Evolutionary conservation across 2,888 invertebrate species (phyloP).

Genomic region (Halictus quadricinctus): DNA sequence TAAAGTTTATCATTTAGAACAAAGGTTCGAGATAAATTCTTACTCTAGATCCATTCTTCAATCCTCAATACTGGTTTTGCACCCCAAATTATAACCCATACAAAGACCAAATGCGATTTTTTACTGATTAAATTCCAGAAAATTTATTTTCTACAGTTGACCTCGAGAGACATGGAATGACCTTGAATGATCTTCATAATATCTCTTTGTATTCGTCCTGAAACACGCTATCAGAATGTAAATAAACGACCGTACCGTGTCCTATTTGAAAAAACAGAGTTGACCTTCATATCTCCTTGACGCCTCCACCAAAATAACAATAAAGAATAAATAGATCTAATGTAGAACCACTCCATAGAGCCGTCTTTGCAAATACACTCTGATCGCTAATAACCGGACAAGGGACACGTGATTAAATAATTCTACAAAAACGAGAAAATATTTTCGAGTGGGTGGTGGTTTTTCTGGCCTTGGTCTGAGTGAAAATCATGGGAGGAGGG

Average conservation of each 20-base stretch:
- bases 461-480: slow-evolving; percentile 1
- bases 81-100: not conserved
- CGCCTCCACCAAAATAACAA: too few species aligned
- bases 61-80: not conserved
- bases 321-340: too few species aligned
- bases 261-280: too few species aligned
- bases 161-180: too few species aligned
- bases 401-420: not conserved
- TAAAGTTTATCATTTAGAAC: slow-evolving; percentile 78
- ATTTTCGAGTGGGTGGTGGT: slow-evolving; percentile 64
- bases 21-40: slow-evolving; percentile 67
- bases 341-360: too few species aligned
- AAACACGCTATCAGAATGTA: too few species aligned
- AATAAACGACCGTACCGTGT: too few species aligned
- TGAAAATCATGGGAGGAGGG: not conserved
- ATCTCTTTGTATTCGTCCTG: too few species aligned
- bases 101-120: not conserved
- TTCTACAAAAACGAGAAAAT: slow-evolving; percentile 11
- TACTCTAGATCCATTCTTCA: not conserved
- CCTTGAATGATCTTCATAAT: too few species aligned
- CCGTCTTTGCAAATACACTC: too few species aligned
- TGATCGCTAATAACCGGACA: not conserved
- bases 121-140: not conserved
- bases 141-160: too few species aligned
- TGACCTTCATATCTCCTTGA: too few species aligned